These are phyloP conservation scores for Synanthedon myopaeformis DNA, from an alignment of 2,888 invertebrate species.

Conservation along the genomic window DNA sequence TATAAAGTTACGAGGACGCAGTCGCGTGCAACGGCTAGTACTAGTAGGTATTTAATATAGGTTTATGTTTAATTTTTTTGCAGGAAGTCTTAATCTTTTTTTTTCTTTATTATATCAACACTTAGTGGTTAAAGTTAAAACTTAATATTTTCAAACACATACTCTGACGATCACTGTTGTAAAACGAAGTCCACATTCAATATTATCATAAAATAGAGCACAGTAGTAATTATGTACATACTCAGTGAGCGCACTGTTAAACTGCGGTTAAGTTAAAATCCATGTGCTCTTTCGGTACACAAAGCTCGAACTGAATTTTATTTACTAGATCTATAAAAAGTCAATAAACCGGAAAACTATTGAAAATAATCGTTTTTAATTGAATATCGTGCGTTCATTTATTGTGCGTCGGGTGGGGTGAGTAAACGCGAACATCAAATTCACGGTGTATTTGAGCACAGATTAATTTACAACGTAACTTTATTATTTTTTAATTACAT, in stretches of 20 bases:
- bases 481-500: neutral
- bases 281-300: conserved; percentile 29
- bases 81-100: too few species aligned
- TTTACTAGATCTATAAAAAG: conserved; percentile 54
- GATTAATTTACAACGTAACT: neutral
- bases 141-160: too few species aligned
- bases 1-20: too few species aligned
- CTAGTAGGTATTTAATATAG: too few species aligned
- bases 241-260: neutral
- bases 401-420: neutral
- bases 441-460: neutral
- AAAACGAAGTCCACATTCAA: too few species aligned
- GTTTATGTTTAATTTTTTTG: too few species aligned
- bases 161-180: too few species aligned
- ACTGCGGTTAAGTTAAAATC: conserved; percentile 14
- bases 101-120: too few species aligned
- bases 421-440: neutral
- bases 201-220: too few species aligned
- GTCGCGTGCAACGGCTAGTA: too few species aligned
- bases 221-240: too few species aligned
- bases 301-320: conserved; percentile 37
- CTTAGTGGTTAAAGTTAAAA: too few species aligned
- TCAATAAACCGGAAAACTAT: conserved; percentile 58
- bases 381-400: conserved; percentile 31
- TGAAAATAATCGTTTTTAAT: conserved; percentile 55